These are phyloP conservation scores for Temnothorax ravouxi DNA, from an alignment of 2,888 invertebrate species.

Conservation along the genomic window DNA sequence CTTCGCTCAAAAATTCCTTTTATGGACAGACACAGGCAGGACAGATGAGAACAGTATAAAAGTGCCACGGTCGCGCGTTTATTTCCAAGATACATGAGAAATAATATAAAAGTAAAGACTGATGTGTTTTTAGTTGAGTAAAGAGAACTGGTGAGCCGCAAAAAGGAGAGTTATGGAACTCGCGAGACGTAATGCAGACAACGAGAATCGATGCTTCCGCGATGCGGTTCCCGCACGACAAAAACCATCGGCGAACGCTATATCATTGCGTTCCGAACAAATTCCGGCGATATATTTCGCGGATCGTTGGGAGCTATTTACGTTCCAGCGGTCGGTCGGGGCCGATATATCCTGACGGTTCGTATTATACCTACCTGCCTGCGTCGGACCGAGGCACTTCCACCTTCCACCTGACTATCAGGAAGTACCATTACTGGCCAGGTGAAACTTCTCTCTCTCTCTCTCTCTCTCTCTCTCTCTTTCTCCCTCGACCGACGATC, in stretches of 20 bases:
- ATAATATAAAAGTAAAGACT: neutral
- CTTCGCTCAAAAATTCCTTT: constrained; percentile 2
- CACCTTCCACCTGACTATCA: constrained; percentile 64
- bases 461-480: constrained; percentile 11
- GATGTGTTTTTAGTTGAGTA: neutral
- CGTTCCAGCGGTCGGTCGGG: constrained; percentile 42
- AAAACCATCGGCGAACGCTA: neutral
- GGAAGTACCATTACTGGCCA: constrained; percentile 66
- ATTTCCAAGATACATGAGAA: neutral
- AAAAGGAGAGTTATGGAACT: neutral
- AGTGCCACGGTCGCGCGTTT: neutral
- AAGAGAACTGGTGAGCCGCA: neutral
- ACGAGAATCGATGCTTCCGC: constrained; percentile 8
- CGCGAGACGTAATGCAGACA: neutral
- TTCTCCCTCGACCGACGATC: constrained; percentile 38
- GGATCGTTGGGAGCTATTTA: constrained; percentile 46
- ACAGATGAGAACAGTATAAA: neutral
- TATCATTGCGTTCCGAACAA: constrained; percentile 24
- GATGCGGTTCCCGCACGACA: constrained; percentile 3
- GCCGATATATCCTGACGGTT: neutral
- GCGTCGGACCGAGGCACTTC: constrained; percentile 47
- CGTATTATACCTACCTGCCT: constrained; percentile 14
- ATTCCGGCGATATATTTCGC: constrained; percentile 45
- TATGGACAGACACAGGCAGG: too few relatives aligned
- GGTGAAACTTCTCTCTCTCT: constrained; percentile 60